These are phyloP conservation scores for Microtus montanus DNA, from an alignment of 2,113 vertebrate genomes.

Conservation along the genomic window DNA sequence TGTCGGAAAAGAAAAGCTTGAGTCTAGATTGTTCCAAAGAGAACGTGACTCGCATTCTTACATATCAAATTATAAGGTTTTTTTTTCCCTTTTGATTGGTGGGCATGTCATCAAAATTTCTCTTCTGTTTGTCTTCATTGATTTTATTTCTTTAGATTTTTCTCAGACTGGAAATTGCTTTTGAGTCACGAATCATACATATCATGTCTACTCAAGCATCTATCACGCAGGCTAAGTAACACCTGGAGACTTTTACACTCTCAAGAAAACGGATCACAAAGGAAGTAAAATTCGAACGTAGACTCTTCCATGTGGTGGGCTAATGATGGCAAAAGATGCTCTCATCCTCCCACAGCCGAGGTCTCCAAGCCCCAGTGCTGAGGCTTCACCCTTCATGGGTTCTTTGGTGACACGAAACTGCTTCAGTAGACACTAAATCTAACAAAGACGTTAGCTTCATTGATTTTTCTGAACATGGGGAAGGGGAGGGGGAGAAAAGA, in stretches of 20 bases:
- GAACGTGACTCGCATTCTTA: slow-evolving; percentile 8
- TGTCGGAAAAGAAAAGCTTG: slow-evolving; percentile 15
- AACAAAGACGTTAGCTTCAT: slow-evolving; percentile 84
- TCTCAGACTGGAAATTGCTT: neutral
- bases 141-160: neutral
- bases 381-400: slow-evolving; percentile 63
- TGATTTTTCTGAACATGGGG: slow-evolving; percentile 86
- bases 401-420: slow-evolving; percentile 77
- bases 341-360: slow-evolving; percentile 32
- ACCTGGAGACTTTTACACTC: slow-evolving; percentile 7
- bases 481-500: slow-evolving; percentile 54
- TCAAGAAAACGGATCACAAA: neutral
- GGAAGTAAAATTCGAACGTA: slow-evolving; percentile 38
- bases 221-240: neutral
- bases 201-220: neutral
- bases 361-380: slow-evolving; percentile 39
- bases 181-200: slow-evolving; percentile 31
- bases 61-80: neutral
- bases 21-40: neutral
- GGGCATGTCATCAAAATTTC: neutral
- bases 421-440: slow-evolving; percentile 76
- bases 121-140: neutral
- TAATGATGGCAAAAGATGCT: slow-evolving; percentile 24
- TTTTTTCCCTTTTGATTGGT: neutral
- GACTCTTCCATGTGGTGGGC: neutral